Conservation (phyloP, 2,888 invertebrate species). For the Noctua comes region DNA sequence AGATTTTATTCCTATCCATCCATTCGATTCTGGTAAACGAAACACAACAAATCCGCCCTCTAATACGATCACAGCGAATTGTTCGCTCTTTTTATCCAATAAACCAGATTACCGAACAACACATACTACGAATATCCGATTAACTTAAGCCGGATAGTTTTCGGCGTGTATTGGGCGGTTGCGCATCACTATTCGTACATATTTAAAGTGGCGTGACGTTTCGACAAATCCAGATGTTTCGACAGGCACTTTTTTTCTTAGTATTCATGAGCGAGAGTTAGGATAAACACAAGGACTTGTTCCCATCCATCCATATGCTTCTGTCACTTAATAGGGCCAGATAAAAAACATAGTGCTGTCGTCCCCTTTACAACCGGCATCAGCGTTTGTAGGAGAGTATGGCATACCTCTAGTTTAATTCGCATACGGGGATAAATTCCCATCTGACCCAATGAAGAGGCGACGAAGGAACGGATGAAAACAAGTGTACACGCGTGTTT, state of each 20-base stretch:
- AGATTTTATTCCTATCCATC: slow-evolving; percentile 17
- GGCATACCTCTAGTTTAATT: neutral
- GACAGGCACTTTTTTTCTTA: slow-evolving; percentile 22
- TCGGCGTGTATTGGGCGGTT: slow-evolving; percentile 24
- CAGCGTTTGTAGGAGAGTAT: neutral
- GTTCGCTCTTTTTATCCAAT: slow-evolving; percentile 53
- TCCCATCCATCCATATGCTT: neutral
- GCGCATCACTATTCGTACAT: slow-evolving; percentile 55
- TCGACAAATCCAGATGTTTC: slow-evolving; percentile 41
- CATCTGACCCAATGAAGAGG: neutral
- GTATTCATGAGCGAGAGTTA: slow-evolving; percentile 24
- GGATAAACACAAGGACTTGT: slow-evolving; percentile 10
- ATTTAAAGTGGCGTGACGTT: slow-evolving; percentile 45
- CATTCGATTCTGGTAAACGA: slow-evolving; percentile 36
- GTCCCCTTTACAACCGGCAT: neutral
- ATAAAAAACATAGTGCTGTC: neutral
- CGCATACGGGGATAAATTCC: neutral
- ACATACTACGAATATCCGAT: slow-evolving; percentile 59
- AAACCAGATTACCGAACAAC: slow-evolving; percentile 57
- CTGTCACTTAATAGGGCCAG: neutral
- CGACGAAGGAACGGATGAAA: neutral
- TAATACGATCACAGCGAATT: slow-evolving; percentile 49
- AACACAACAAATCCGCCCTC: slow-evolving; percentile 43
- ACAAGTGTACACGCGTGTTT: slow-evolving; percentile 20
- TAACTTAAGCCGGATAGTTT: slow-evolving; percentile 60